Percentiles rank a stretch among this genome's conserved stretches.
Conservation (phyloP, 2,888 invertebrate genomes). For the Prosapia bicincta region DNA sequence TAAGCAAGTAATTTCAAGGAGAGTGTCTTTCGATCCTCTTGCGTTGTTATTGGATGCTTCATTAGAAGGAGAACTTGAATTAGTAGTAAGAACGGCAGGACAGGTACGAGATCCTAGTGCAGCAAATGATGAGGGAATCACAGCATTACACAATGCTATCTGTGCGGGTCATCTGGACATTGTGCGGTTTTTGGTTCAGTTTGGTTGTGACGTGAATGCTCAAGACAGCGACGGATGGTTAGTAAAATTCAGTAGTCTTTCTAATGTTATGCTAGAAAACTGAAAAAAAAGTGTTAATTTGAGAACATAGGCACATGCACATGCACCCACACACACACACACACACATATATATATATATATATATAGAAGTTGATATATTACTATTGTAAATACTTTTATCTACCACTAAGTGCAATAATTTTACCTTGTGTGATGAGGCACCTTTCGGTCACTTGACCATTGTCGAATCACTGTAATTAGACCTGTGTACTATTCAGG, state of each 20-base stretch:
- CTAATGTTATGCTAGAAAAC: not conserved
- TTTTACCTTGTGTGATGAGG: too few species aligned
- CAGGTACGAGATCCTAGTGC: conserved; percentile 95
- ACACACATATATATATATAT: too few species aligned
- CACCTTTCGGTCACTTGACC: too few species aligned
- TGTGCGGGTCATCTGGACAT: conserved; percentile 99
- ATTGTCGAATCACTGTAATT: too few species aligned
- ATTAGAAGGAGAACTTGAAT: conserved; percentile 94
- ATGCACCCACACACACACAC: too few species aligned
- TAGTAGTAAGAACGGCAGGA: conserved; percentile 92
- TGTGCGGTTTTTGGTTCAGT: conserved; percentile 94
- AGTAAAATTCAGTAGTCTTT: conserved; percentile 37
- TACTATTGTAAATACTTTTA: too few species aligned
- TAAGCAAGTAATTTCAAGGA: conserved; percentile 52
- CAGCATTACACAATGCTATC: conserved; percentile 98
- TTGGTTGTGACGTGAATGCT: conserved; percentile 98
- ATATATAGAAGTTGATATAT: too few species aligned
- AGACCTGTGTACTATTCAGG: too few species aligned
- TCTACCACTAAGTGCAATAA: too few species aligned
- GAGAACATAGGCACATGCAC: too few species aligned
- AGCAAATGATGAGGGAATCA: conserved; percentile 98
- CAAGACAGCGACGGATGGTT: conserved; percentile 98
- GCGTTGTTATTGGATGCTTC: conserved; percentile 95
- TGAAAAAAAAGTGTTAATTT: too few species aligned
- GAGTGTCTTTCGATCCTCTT: conserved; percentile 97